Evolutionary conservation across 2,888 invertebrate species (phyloP), one percentile per base, ranked within the genome.

Genomic region (Eurois occulta): DNA sequence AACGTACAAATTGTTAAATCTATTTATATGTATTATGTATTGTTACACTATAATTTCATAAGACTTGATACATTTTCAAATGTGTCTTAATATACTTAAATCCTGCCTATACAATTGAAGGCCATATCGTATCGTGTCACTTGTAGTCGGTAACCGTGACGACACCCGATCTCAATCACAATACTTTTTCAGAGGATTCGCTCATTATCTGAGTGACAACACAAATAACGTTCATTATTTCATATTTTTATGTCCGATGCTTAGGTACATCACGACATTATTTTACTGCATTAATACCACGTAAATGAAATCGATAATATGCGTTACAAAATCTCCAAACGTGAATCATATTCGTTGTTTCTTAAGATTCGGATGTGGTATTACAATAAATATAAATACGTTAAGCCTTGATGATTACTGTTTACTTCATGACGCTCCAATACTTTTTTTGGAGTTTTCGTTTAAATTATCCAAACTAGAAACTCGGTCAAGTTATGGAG

Each of bases 31-130:
- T 91, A 90, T 91, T 91, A 91, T 90, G 89, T 83, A 89, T 88
- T 90, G 90, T 88, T 90, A 85, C 79, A 82, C 84, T 88, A 88
- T 89, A 89, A 92, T 91, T 91, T 94, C 95, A 95, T 94, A 95
- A 95, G 94, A 95, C 93, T 92, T 93, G 91, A 91, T 91, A 92
- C 89, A 89, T 91, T 91, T 90, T 91, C 90, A 90, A 91, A 88
- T 92, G 92, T 92, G 92, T 91, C 93, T 93, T 94, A 94, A 90
- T 91, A 92, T 91, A 93, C 94, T 94, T 93, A 91, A 90, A 90
- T 91, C 90, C 87, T 91, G 90, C 88, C 89, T 92, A 91, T 86
- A 88, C 91, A 91, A 91, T 92, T 87, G 91, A 94, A 94, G 95
- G 94, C 94, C 93, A 93, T 93, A 89, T 91, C 89, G 88, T 91